These are phyloP conservation scores for Ophion slaviceki DNA, from an alignment of 2,888 invertebrate species.

Conservation along the genomic window DNA sequence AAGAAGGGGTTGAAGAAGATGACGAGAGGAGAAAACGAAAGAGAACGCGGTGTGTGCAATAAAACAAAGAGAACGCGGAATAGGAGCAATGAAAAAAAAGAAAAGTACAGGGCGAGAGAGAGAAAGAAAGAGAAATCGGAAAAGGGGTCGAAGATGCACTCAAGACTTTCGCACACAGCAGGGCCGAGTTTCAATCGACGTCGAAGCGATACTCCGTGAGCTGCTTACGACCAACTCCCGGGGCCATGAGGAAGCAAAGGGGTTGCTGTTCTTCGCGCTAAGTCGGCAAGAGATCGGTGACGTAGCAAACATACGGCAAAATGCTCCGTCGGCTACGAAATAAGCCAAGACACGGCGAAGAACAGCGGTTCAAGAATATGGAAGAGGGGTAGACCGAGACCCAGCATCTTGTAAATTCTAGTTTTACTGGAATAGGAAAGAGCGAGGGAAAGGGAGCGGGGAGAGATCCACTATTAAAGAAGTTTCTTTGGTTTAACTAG, in stretches of 20 bases:
- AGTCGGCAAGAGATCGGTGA: conserved; percentile 53
- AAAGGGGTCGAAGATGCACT: conserved; percentile 72
- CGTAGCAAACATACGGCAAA: conserved; percentile 22
- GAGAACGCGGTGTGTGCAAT: neutral
- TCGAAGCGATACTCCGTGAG: conserved; percentile 77
- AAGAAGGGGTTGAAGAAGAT: conserved; percentile 22
- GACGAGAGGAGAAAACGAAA: neutral
- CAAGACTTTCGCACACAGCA: conserved; percentile 73
- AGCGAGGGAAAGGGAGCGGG: neutral
- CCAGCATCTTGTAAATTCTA: conserved; percentile 2
- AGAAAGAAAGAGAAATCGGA: conserved; percentile 19
- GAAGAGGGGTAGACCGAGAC: neutral
- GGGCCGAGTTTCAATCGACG: conserved; percentile 77
- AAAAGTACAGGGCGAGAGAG: neutral
- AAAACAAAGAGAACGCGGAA: neutral
- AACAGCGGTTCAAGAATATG: neutral
- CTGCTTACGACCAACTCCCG: conserved; percentile 70
- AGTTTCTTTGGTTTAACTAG: too few species aligned
- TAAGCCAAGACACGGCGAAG: neutral
- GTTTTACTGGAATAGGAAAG: neutral
- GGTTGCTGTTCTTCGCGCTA: conserved; percentile 34
- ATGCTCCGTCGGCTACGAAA: too few species aligned
- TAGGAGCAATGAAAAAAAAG: conserved; percentile 3
- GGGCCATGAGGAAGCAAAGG: neutral
- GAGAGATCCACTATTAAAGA: too few species aligned